phyloP scores from a whole-genome alignment of 2,113 vertebrate species.

The Callopanchax toddi region DNA sequence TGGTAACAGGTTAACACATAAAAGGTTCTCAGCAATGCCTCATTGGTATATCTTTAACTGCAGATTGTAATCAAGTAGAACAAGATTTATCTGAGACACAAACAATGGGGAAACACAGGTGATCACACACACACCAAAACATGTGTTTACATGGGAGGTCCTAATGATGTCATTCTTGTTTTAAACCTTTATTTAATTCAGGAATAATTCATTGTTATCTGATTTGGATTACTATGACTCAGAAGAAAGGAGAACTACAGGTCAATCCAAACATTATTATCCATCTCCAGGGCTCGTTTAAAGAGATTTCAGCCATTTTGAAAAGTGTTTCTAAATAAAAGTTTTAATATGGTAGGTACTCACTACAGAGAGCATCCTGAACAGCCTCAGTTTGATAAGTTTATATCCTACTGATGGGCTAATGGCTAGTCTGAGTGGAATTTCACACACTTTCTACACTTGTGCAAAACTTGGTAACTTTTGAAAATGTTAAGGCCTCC shows the following conservation, averaged over 20 bases:
- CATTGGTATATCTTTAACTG: neutral
- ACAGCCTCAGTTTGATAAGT: conserved; percentile 31
- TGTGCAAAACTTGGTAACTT: too few relatives aligned
- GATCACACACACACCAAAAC: neutral
- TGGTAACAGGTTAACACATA: conserved; percentile 71
- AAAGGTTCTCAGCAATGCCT: neutral
- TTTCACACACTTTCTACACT: too few relatives aligned
- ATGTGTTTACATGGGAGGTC: neutral
- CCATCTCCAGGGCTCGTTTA: too few relatives aligned
- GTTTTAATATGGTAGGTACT: too few relatives aligned
- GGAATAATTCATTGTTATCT: neutral
- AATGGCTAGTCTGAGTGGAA: too few relatives aligned
- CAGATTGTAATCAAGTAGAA: conserved; percentile 3
- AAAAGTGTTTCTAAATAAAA: too few relatives aligned
- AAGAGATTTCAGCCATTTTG: too few relatives aligned
- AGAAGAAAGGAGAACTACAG: too few relatives aligned
- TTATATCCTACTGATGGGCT: too few relatives aligned
- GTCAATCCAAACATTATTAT: too few relatives aligned
- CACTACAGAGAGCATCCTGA: conserved; percentile 14
- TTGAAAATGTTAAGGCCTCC: too few relatives aligned
- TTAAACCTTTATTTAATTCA: neutral
- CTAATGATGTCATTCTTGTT: neutral
- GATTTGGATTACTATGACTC: neutral
- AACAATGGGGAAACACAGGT: neutral
- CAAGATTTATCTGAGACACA: neutral